These are phyloP conservation scores for Hipparchia sbordonii DNA, from an alignment of 2,888 invertebrate species.

Conservation along the genomic window DNA sequence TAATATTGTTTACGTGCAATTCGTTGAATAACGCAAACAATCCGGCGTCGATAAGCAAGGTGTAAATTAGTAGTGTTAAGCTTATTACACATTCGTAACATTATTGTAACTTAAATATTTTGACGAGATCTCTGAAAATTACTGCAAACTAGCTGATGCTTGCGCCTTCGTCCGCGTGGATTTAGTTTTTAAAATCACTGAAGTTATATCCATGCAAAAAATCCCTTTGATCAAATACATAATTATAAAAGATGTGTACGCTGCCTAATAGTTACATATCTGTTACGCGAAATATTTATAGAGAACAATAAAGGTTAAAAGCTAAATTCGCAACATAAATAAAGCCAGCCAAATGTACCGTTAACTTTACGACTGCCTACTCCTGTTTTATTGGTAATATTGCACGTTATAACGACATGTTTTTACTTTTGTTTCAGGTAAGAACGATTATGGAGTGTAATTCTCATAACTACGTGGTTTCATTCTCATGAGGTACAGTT, in stretches of 20 bases:
- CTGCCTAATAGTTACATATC: not conserved
- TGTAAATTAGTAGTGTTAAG: conserved; percentile 20
- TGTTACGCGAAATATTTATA: conserved; percentile 21
- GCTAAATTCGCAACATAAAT: conserved; percentile 44
- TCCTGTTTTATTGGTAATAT: conserved; percentile 46
- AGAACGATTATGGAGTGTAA: conserved; percentile 14
- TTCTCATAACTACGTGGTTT: not conserved
- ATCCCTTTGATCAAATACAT: too few relatives aligned
- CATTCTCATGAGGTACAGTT: not conserved
- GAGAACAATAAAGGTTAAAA: conserved; percentile 34
- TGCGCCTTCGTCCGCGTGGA: too few relatives aligned
- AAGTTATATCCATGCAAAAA: too few relatives aligned
- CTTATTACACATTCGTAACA: too few relatives aligned
- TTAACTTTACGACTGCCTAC: conserved; percentile 47
- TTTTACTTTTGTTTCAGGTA: conserved; percentile 50
- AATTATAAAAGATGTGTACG: not conserved
- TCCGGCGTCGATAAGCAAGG: conserved; percentile 43
- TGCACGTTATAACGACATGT: conserved; percentile 45
- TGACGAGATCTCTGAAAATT: too few relatives aligned
- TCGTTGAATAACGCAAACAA: conserved; percentile 39
- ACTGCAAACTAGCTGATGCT: too few relatives aligned
- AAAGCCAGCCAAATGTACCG: conserved; percentile 45
- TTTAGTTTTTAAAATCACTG: too few relatives aligned
- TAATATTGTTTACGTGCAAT: conserved; percentile 44
- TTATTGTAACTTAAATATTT: too few relatives aligned